phyloP scores from a whole-genome alignment of 2,113 vertebrate genomes.

The Triplophysa siluroides region DNA sequence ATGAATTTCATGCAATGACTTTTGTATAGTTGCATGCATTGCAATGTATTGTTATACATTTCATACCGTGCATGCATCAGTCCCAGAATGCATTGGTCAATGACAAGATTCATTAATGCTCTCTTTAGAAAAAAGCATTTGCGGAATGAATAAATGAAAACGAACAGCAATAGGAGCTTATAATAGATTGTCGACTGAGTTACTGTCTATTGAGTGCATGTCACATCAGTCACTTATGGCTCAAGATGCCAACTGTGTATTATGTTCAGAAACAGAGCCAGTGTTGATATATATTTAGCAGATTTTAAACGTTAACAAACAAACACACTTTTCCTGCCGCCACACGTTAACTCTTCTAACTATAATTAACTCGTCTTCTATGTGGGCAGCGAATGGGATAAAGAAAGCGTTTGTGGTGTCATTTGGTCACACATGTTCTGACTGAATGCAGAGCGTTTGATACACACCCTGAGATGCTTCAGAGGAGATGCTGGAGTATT shows the following conservation, averaged over 20 bases:
- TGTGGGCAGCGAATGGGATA: conserved; percentile 5
- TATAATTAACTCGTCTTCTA: conserved; percentile 13
- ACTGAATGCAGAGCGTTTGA: background rate
- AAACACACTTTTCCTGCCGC: conserved; percentile 13
- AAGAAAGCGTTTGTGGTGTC: conserved; percentile 8
- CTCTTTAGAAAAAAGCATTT: no score
- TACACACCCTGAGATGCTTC: conserved; percentile 24
- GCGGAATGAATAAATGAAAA: no score
- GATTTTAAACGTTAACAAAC: conserved; percentile 12
- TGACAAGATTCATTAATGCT: no score
- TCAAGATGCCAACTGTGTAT: no score
- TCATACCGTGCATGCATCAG: no score
- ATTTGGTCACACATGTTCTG: conserved; percentile 18
- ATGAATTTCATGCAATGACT: background rate
- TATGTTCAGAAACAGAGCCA: background rate
- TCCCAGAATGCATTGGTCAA: no score
- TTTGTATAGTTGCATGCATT: no score
- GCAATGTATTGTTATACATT: no score
- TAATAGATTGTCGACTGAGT: no score
- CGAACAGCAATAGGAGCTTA: no score
- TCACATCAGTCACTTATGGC: no score
- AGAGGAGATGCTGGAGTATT: conserved; percentile 5
- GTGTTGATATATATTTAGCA: conserved; percentile 7
- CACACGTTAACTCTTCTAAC: background rate
- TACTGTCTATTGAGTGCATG: no score